Evolutionary conservation across 2,888 invertebrate species (phyloP).

Genomic region (Hermodice carunculata): DNA sequence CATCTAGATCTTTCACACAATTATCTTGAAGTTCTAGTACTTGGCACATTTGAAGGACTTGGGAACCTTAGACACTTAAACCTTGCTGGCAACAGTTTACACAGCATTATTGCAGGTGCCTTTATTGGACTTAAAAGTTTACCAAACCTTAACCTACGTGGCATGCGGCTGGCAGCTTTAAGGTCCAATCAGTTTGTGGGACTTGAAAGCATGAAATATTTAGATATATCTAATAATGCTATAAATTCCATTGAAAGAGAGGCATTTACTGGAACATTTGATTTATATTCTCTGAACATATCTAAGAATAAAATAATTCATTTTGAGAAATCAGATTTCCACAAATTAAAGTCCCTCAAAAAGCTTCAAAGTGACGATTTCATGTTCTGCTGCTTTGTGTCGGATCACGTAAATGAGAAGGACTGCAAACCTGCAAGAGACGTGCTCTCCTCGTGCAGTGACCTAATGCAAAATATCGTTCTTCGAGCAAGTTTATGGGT

Average conservation of each 20-base stretch:
- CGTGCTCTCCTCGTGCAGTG: constrained; percentile 45
- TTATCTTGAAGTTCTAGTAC: background rate
- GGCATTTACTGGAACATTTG: background rate
- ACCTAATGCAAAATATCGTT: constrained; percentile 41
- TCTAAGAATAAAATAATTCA: background rate
- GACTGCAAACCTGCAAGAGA: constrained; percentile 49
- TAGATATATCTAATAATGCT: constrained; percentile 2
- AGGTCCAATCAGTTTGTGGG: background rate
- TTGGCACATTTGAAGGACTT: background rate
- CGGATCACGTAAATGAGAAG: no score
- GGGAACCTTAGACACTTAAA: background rate
- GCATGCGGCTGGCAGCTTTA: background rate
- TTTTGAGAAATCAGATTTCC: background rate
- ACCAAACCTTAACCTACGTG: background rate
- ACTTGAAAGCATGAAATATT: background rate
- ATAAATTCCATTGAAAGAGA: background rate
- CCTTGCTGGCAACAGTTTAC: background rate
- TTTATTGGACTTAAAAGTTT: background rate
- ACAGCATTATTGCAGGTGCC: background rate
- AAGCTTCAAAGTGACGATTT: constrained; percentile 13
- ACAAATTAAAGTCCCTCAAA: constrained; percentile 3
- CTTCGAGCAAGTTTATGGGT: constrained; percentile 41
- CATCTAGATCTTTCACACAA: constrained; percentile 2
- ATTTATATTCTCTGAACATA: background rate
- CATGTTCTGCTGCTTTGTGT: constrained; percentile 25